Percentiles rank a stretch among this genome's conserved stretches.
phyloP scores from a whole-genome alignment of 2,113 vertebrate species.

The Elgaria multicarinata region DNA sequence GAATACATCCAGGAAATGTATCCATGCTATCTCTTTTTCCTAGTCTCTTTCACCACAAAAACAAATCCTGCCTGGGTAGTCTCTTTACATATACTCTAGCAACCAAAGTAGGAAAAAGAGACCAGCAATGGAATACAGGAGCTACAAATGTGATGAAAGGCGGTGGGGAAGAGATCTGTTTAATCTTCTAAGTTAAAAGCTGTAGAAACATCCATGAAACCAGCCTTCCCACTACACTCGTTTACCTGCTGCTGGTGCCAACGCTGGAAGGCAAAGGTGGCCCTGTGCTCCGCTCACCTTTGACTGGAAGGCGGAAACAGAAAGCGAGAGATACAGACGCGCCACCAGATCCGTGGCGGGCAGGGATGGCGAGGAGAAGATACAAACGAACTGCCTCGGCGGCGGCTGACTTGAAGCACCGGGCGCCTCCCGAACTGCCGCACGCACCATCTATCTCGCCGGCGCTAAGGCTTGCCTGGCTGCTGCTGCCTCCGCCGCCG shows the following conservation, averaged over 20 bases:
- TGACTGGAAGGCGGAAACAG: constrained; percentile 24
- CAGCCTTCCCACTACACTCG: constrained; percentile 44
- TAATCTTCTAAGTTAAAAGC: constrained; percentile 35
- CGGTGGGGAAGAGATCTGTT: background rate
- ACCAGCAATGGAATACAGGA: background rate
- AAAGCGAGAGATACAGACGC: background rate
- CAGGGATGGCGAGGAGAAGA: background rate
- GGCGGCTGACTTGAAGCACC: background rate
- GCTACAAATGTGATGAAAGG: constrained; percentile 2
- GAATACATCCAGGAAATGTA: background rate
- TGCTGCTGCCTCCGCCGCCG: no score
- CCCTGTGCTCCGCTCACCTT: constrained; percentile 28
- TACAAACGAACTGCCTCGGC: background rate
- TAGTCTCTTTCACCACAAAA: background rate
- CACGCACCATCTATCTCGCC: background rate
- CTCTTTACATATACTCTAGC: background rate
- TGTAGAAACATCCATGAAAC: constrained; percentile 22
- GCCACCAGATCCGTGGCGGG: background rate
- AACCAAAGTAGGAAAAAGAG: background rate
- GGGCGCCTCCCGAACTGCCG: background rate
- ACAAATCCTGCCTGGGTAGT: no score
- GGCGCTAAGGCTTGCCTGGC: background rate
- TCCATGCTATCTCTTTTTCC: background rate
- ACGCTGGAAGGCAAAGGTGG: constrained; percentile 28
- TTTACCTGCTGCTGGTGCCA: constrained; percentile 20